Evolutionary conservation across 2,888 invertebrate species (phyloP).

Genomic region (Sinodicranocentrus sp.): DNA sequence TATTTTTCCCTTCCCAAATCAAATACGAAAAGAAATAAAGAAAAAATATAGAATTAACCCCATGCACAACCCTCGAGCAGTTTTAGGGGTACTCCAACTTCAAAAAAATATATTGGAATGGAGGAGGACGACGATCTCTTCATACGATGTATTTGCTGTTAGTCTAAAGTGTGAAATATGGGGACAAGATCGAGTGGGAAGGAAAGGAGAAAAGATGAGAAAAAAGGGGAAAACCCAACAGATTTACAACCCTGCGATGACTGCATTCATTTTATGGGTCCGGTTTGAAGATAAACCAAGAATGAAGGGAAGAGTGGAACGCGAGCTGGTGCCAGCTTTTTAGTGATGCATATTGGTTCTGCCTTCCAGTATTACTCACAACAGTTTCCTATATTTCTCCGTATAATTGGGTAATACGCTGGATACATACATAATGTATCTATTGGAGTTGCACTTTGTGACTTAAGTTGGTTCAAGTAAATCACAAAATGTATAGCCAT

Average conservation of each 20-base stretch:
- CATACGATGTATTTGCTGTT: slow-evolving; percentile 35
- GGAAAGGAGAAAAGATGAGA: slow-evolving; percentile 59
- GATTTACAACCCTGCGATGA: slow-evolving; percentile 73
- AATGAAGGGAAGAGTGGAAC: not conserved
- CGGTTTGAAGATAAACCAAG: slow-evolving; percentile 52
- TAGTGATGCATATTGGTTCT: slow-evolving; percentile 18
- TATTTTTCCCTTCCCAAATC: slow-evolving; percentile 31
- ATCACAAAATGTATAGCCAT: slow-evolving; percentile 31
- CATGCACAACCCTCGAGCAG: not conserved
- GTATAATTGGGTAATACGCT: not conserved
- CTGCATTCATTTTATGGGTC: slow-evolving; percentile 63
- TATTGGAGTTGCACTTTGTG: slow-evolving; percentile 22
- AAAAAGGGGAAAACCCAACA: slow-evolving; percentile 70
- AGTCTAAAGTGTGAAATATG: slow-evolving; percentile 74
- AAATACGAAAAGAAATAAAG: slow-evolving; percentile 30
- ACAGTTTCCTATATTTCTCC: not conserved
- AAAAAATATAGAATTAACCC: slow-evolving; percentile 57
- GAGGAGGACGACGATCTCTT: not conserved
- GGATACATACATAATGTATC: not conserved
- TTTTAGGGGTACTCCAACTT: not conserved
- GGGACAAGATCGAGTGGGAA: slow-evolving; percentile 63
- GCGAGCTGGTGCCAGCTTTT: slow-evolving; percentile 35
- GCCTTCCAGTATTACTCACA: not conserved
- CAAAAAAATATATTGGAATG: slow-evolving; percentile 8
- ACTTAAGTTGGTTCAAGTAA: slow-evolving; percentile 6